phyloP scores from a whole-genome alignment of 1,140 invertebrate genomes.

The Zaprionus vittiger region DNA sequence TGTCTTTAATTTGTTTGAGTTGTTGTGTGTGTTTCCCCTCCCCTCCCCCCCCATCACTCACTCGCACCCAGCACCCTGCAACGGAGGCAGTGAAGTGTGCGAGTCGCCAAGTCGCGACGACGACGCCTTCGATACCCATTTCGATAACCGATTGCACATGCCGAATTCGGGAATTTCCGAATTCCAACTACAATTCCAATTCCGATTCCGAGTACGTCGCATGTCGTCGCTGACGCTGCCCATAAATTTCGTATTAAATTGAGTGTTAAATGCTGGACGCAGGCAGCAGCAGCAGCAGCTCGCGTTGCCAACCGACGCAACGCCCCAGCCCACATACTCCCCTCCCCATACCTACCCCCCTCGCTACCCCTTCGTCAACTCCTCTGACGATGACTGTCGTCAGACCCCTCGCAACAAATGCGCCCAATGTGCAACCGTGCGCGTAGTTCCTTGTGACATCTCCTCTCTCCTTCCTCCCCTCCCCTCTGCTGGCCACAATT shows the following conservation, averaged over 20 bases:
- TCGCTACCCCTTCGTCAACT: slow-evolving; percentile 2
- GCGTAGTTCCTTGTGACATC: slow-evolving; percentile 47
- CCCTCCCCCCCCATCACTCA: background rate
- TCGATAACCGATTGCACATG: slow-evolving; percentile 18
- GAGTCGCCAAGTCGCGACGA: slow-evolving; percentile 13
- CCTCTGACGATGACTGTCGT: slow-evolving; percentile 1
- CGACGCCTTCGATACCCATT: slow-evolving; percentile 17
- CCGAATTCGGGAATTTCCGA: slow-evolving; percentile 1
- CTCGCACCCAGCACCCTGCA: background rate
- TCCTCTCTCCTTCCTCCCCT: background rate
- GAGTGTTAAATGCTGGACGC: slow-evolving; percentile 81
- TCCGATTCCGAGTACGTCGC: slow-evolving; percentile 42
- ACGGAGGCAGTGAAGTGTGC: slow-evolving; percentile 64
- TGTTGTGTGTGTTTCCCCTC: slow-evolving; percentile 2
- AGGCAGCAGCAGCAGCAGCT: slow-evolving; percentile 40
- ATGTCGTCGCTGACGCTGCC: slow-evolving; percentile 77
- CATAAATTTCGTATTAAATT: slow-evolving; percentile 83
- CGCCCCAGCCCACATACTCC: background rate
- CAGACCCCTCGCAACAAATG: slow-evolving; percentile 35
- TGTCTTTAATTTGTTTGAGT: slow-evolving; percentile 82
- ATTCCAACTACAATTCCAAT: slow-evolving; percentile 30
- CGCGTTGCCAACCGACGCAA: slow-evolving; percentile 7
- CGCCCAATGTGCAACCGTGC: slow-evolving; percentile 72
- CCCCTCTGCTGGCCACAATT: slow-evolving; percentile 58
- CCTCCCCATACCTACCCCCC: background rate